phyloP scores from a whole-genome alignment of 2,797 vertebrate species.

The Pseudochaenichthys georgianus region DNA sequence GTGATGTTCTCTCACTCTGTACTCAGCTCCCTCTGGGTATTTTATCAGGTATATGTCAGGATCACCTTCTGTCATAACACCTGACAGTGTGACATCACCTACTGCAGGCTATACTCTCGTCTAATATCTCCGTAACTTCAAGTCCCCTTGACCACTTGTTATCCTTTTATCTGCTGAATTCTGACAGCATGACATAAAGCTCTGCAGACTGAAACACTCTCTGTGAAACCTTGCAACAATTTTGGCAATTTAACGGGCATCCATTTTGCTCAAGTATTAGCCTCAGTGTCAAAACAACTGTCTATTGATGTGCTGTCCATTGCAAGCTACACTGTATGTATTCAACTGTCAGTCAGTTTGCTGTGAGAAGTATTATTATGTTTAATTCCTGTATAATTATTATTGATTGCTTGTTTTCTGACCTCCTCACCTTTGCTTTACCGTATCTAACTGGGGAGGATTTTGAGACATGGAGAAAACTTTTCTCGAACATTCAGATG shows the following conservation, averaged over 20 bases:
- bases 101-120: not conserved
- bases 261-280: too few species aligned
- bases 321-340: not conserved
- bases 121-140: slow-evolving; percentile 2
- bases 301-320: not conserved
- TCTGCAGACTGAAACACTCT: too few species aligned
- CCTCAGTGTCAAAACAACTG: too few species aligned
- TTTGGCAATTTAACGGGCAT: not conserved
- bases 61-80: not conserved
- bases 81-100: slow-evolving; percentile 6
- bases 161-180: not conserved
- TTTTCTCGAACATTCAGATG: not conserved
- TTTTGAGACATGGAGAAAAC: not conserved
- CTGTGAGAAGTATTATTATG: slow-evolving; percentile 1
- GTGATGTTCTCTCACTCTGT: not conserved
- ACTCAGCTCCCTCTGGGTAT: not conserved
- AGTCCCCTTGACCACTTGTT: not conserved
- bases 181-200: not conserved
- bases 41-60: not conserved
- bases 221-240: not conserved
- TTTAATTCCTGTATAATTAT: not conserved
- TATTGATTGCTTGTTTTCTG: slow-evolving; percentile 19
- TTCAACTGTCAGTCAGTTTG: not conserved
- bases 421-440: slow-evolving; percentile 15
- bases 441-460: not conserved